These are phyloP conservation scores for Oscheius onirici DNA, from an alignment of 2,888 invertebrate genomes.

Conservation along the genomic window DNA sequence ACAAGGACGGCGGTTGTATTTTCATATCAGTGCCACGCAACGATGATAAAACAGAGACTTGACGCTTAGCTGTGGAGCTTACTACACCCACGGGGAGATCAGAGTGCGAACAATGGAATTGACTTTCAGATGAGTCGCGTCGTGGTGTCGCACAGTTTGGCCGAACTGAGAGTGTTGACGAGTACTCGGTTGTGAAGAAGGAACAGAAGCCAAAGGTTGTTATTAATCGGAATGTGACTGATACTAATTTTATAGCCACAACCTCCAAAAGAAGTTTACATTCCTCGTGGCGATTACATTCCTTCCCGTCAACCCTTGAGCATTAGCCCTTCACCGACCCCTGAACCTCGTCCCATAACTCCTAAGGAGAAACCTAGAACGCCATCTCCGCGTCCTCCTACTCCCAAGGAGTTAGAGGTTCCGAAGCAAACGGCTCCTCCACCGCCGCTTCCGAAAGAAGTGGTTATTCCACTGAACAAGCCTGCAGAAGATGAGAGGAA, in stretches of 20 bases:
- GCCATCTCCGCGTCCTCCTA: constrained; percentile 24
- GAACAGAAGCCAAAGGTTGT: constrained; percentile 30
- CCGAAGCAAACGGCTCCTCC: constrained; percentile 29
- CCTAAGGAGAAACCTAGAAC: constrained; percentile 16
- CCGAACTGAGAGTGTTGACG: constrained; percentile 22
- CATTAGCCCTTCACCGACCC: constrained; percentile 23
- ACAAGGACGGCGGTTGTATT: too few relatives aligned
- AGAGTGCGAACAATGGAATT: constrained; percentile 6
- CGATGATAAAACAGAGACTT: not conserved
- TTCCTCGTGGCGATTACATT: constrained; percentile 32
- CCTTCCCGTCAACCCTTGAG: constrained; percentile 31
- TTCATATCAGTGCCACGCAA: constrained; percentile 1
- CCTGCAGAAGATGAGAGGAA: not conserved
- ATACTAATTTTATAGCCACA: constrained; percentile 6
- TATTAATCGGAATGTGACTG: not conserved
- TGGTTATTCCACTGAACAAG: constrained; percentile 13
- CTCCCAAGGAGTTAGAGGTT: constrained; percentile 19
- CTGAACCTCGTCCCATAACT: constrained; percentile 13
- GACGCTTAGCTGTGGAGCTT: constrained; percentile 16
- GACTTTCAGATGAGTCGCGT: constrained; percentile 15
- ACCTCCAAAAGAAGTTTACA: constrained; percentile 25
- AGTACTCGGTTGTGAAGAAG: constrained; percentile 15
- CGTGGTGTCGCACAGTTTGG: constrained; percentile 5
- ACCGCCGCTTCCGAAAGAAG: constrained; percentile 27
- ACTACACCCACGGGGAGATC: not conserved